Evolutionary conservation across 2,797 vertebrate genomes (phyloP).

Genomic region (Dendrocincla tyrannina): DNA sequence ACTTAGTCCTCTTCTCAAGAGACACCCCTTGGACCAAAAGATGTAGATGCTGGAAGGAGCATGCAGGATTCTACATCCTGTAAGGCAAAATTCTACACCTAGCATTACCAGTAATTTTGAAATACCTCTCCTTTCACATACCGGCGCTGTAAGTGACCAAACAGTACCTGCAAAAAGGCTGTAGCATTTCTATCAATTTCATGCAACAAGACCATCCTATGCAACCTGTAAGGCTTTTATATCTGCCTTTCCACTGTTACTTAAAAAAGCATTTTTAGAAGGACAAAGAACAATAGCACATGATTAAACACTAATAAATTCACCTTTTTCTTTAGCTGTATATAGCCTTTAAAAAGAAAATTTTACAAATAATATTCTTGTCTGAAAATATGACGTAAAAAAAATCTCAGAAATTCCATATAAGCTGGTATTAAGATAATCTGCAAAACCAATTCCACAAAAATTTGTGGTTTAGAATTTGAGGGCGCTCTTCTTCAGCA

Average conservation of each 20-base stretch:
- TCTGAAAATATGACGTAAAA: neutral
- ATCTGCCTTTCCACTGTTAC: neutral
- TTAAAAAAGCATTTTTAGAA: neutral
- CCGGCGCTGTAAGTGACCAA: neutral
- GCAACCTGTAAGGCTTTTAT: neutral
- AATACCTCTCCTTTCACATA: neutral
- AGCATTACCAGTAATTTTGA: neutral
- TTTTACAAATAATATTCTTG: neutral
- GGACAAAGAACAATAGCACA: neutral
- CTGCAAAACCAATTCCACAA: neutral
- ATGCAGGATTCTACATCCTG: neutral
- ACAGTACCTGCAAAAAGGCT: neutral
- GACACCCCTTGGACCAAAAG: neutral
- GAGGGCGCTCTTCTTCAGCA: neutral
- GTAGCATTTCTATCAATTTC: neutral
- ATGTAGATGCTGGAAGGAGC: neutral
- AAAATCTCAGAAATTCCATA: neutral
- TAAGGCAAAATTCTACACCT: neutral
- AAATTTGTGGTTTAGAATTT: neutral
- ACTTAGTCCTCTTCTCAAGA: neutral
- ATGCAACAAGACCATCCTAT: neutral
- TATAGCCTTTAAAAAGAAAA: neutral
- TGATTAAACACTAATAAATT: neutral
- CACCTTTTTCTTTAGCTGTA: neutral
- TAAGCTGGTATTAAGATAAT: neutral